Conservation (phyloP, 1,140 invertebrate genomes). For the Zaprionus davidi region DNA sequence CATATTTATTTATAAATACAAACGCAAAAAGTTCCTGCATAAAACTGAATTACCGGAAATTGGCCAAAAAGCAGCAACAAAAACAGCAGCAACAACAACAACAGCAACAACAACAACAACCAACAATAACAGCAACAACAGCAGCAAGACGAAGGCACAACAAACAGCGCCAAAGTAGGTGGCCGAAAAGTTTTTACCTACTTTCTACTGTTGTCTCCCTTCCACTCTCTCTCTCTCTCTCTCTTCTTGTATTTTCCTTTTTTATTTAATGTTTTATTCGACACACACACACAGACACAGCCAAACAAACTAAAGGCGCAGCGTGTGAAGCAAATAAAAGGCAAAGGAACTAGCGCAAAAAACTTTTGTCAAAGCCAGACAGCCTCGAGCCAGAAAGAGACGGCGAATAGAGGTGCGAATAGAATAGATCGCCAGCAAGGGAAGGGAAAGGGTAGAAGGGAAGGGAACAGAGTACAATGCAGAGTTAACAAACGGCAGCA, state of each 20-base stretch:
- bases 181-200: conserved; percentile 73
- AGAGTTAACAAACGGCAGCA: conserved; percentile 37
- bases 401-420: conserved; percentile 16
- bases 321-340: conserved; percentile 62
- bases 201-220: conserved; percentile 28
- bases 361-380: conserved; percentile 56
- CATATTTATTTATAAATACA: conserved; percentile 62
- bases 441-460: not conserved
- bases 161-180: conserved; percentile 67
- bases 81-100: conserved; percentile 49
- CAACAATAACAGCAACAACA: conserved; percentile 51
- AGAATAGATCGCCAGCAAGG: conserved; percentile 1
- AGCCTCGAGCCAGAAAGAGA: not conserved
- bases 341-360: conserved; percentile 68
- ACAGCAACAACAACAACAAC: conserved; percentile 29
- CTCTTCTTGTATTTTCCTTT: conserved; percentile 20
- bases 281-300: not conserved
- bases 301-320: conserved; percentile 39
- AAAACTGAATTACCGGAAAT: conserved; percentile 83
- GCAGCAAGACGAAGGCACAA: conserved; percentile 40
- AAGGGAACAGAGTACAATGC: conserved; percentile 29
- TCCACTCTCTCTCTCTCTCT: not conserved
- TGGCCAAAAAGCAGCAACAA: conserved; percentile 66
- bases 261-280: conserved; percentile 40
- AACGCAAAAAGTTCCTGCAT: conserved; percentile 76